phyloP scores from a whole-genome alignment of 2,888 invertebrate genomes.

The Chrysomela aeneicollis region DNA sequence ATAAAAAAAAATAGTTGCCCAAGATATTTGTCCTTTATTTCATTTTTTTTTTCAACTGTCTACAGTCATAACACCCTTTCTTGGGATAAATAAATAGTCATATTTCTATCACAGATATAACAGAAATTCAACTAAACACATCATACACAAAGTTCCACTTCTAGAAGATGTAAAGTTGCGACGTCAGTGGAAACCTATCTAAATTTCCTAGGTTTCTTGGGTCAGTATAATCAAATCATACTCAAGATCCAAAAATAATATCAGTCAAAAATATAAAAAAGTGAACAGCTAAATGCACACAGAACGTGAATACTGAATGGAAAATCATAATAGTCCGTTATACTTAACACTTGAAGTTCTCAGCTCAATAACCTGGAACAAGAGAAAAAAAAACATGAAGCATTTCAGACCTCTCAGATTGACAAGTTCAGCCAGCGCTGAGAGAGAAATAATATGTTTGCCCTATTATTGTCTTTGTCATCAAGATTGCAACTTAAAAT shows the following conservation, averaged over 20 bases:
- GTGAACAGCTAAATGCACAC: slow-evolving; percentile 4
- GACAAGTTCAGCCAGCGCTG: too few relatives aligned
- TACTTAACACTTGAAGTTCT: slow-evolving; percentile 11
- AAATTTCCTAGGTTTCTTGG: background rate
- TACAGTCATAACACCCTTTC: background rate
- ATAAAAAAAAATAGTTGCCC: too few relatives aligned
- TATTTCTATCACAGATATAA: background rate
- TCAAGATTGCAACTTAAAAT: too few relatives aligned
- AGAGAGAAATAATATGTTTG: too few relatives aligned
- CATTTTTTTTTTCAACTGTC: background rate
- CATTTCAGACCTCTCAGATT: too few relatives aligned
- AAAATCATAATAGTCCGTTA: background rate
- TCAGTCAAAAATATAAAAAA: slow-evolving; percentile 13
- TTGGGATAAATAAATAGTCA: background rate
- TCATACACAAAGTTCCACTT: background rate
- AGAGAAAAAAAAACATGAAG: slow-evolving; percentile 15
- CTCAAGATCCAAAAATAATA: slow-evolving; percentile 7
- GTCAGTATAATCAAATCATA: background rate
- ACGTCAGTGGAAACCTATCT: background rate
- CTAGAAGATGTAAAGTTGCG: background rate
- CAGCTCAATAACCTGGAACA: slow-evolving; percentile 35
- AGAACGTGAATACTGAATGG: slow-evolving; percentile 17
- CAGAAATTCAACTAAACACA: background rate
- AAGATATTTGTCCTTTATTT: background rate
- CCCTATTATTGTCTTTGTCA: too few relatives aligned